Conservation (phyloP, 2,888 invertebrate species). For the Noctuana brunneofusca region DNA sequence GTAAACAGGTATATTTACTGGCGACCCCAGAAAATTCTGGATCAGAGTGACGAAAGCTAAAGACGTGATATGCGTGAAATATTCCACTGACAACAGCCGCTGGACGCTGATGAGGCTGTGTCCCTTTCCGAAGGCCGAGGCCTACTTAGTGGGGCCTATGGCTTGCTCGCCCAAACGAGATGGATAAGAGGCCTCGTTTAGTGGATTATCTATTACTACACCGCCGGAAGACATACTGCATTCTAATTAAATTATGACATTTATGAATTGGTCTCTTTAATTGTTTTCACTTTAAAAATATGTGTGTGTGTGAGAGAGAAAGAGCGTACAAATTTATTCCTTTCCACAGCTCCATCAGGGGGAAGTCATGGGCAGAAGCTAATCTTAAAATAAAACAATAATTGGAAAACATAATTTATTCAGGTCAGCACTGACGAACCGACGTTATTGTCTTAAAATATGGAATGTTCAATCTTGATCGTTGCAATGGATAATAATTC, state of each 20-base stretch:
- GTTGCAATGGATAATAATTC: not conserved
- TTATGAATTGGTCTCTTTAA: not conserved
- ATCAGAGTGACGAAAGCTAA: constrained; percentile 57
- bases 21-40: constrained; percentile 64
- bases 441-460: constrained; percentile 35
- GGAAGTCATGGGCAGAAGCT: too few species aligned
- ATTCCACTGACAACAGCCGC: constrained; percentile 55
- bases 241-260: constrained; percentile 51
- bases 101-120: constrained; percentile 63
- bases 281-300: too few species aligned
- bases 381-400: constrained; percentile 14
- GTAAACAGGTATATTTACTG: constrained; percentile 58
- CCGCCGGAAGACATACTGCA: constrained; percentile 63
- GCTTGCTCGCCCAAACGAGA: constrained; percentile 61
- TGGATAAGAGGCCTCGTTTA: constrained; percentile 58
- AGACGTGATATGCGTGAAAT: constrained; percentile 62
- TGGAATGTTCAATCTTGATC: constrained; percentile 36
- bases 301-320: not conserved
- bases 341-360: too few species aligned
- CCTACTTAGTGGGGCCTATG: constrained; percentile 60
- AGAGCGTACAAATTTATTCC: too few species aligned
- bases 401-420: constrained; percentile 21
- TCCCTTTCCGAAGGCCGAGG: constrained; percentile 48
- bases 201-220: constrained; percentile 47
- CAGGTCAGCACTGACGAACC: not conserved